Evolutionary conservation across 1,140 invertebrate genomes (phyloP), one percentile per base, ranked within the genome.

Genomic region (Bacillus rossius): DNA sequence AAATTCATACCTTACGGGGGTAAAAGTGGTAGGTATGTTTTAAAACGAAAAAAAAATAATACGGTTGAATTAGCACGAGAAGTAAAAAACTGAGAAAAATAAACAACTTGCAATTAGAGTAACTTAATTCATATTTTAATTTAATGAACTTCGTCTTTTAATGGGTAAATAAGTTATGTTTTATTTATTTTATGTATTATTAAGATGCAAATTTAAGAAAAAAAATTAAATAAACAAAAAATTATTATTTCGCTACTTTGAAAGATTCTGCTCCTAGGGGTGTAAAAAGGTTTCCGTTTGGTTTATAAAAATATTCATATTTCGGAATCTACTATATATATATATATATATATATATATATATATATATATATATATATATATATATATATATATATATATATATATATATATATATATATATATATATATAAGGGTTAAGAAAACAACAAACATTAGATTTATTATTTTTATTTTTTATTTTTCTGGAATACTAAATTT

Each of bases 281-380:
- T 8, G 34, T n/a, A 50, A 1, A 22, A 1, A 50, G 16, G 19
- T n/a, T n/a, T n/a, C n/a, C n/a, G n/a, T n/a, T n/a, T n/a, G n/a
- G n/a, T n/a, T n/a, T n/a, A n/a, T n/a, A n/a, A n/a, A n/a, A n/a
- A n/a, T n/a, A n/a, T n/a, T n/a, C n/a, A n/a, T n/a, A n/a, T n/a
- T n/a, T n/a, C n/a, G n/a, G n/a, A n/a, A n/a, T n/a, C 10, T 26
- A 7, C 23, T 50, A 20, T 26, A 50, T 50, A 50, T 26, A 50
- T 50, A 50, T 26, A 50, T 50, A 50, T 14, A 50, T 50, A 50
- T 50, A 20, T 26, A 20, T 50, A 50, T 26, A 50, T 50, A 20
- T 26, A 20, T 50, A 50, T 26, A 50, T 50, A 20, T 26, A 20
- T 50, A 50, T 26, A 50, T 50, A 20, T 26, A 20, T 50, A 50